Conservation (phyloP, 2,888 invertebrate species). For the Melanostoma mellinum region DNA sequence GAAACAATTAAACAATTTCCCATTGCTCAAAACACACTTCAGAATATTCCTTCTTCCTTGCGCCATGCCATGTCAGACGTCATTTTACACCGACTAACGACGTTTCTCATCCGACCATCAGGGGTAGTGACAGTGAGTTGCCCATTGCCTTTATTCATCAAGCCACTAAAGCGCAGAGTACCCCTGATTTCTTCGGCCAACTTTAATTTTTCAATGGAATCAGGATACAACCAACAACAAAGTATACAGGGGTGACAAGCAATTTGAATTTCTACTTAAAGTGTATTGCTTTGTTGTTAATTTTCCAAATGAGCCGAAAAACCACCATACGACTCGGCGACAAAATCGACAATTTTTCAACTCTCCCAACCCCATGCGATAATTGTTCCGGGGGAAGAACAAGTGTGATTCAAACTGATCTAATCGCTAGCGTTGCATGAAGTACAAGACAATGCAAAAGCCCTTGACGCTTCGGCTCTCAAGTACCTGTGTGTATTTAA, state of each 20-base stretch:
- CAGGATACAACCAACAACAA: slow-evolving; percentile 40
- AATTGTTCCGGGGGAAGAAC: slow-evolving; percentile 41
- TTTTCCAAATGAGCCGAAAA: slow-evolving; percentile 70
- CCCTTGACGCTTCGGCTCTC: slow-evolving; percentile 61
- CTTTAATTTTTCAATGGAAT: slow-evolving; percentile 62
- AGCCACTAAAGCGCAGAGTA: slow-evolving; percentile 58
- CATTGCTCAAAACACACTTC: slow-evolving; percentile 69
- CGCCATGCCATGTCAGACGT: slow-evolving; percentile 25
- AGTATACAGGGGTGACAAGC: slow-evolving; percentile 39
- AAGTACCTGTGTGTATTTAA: slow-evolving; percentile 71
- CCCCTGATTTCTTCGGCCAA: slow-evolving; percentile 34
- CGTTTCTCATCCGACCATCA: slow-evolving; percentile 33
- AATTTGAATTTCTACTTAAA: slow-evolving; percentile 63
- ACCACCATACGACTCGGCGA: slow-evolving; percentile 51
- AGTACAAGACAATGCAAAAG: slow-evolving; percentile 62
- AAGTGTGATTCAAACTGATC: slow-evolving; percentile 68
- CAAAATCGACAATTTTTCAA: slow-evolving; percentile 44
- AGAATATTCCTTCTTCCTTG: slow-evolving; percentile 23
- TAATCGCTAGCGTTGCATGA: slow-evolving; percentile 59
- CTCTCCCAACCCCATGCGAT: slow-evolving; percentile 11
- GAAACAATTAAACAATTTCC: slow-evolving; percentile 76
- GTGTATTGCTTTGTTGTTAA: slow-evolving; percentile 65
- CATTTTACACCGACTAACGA: slow-evolving; percentile 29
- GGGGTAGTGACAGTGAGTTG: slow-evolving; percentile 23
- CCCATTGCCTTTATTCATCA: slow-evolving; percentile 51